Base-by-base conservation (phyloP, 2,113 vertebrate species). In the Lethenteron reissneri region DNA sequence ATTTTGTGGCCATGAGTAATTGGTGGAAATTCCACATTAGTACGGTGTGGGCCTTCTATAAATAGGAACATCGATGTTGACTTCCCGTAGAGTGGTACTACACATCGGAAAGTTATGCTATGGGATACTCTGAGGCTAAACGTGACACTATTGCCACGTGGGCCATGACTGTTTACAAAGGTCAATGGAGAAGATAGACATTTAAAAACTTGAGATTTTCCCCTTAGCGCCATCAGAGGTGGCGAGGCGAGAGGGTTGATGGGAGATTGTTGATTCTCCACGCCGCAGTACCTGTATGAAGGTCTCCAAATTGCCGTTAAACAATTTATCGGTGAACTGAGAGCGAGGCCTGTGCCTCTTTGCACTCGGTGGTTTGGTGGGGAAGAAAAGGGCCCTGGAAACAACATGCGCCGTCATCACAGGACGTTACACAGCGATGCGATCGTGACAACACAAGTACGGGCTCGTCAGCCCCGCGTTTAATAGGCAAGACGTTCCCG, bases 251-350 rank as follows among this genome's bases (percentile, higher is more conserved):
- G 41, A 41, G 41, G 41, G 41, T 41, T 41, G 41, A 41, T 41
- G 41, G 41, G 6, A 41, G 6, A 41, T 41, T 41, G 41, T 78
- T 77, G 77, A 83, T 79, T 80, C 81, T 80, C 76, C 58, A 69
- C 69, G 73, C 79, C 74, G 81, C 78, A 81, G 83, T 90, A 95
- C 88, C 88, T 91, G 87, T 81, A 95, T 82, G 83, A 90, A 94
- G 25, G 86, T 84, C 82, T 90, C 87, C 88, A 95, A 83, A 86
- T 90, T 86, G 82, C 86, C 89, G 84, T 90, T 92, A 88, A 92
- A 95, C 81, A 91, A 88, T 79, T 88, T 90, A 88, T 87, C 81
- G 83, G 83, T 89, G 90, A 81, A 90, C 71, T 89, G 82, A 75
- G 89, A 92, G 78, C 82, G 84, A 80, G 87, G 86, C 79, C 87